A percentile compares a stretch with the other conserved stretches of the same genome.
These are phyloP conservation scores for Onychomys arenicola DNA, from an alignment of 2,797 vertebrate genomes.

Conservation along the genomic window DNA sequence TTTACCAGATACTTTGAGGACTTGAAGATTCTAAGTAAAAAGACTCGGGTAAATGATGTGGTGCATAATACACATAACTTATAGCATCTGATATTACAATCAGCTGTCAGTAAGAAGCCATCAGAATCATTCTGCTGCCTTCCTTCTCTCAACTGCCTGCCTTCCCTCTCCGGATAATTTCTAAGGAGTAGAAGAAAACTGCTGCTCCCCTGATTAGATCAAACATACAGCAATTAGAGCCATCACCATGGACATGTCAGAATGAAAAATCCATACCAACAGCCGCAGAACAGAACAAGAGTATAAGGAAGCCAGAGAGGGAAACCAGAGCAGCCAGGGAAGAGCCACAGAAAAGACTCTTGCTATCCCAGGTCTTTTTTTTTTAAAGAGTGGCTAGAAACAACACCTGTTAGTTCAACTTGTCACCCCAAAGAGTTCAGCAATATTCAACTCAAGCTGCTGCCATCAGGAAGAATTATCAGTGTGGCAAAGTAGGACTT, in stretches of 20 bases:
- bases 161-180: not conserved
- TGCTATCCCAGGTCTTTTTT: not conserved
- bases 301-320: not conserved
- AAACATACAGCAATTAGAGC: not conserved
- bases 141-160: not conserved
- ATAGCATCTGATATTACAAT: not conserved
- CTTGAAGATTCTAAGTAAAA: slow-evolving; percentile 37
- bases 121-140: not conserved
- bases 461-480: slow-evolving; percentile 23
- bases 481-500: slow-evolving; percentile 14
- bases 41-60: not conserved
- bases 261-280: not conserved
- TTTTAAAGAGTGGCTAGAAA: slow-evolving; percentile 16
- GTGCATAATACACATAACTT: not conserved
- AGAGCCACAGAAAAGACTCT: not conserved
- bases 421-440: not conserved
- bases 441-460: not conserved
- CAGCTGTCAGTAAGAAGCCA: not conserved
- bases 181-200: not conserved
- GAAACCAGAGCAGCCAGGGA: slow-evolving; percentile 15
- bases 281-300: slow-evolving; percentile 32
- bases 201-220: not conserved
- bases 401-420: not conserved
- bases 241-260: not conserved
- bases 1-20: not conserved